Conservation (phyloP, 1,140 invertebrate species). For the Zophobas atratus region DNA sequence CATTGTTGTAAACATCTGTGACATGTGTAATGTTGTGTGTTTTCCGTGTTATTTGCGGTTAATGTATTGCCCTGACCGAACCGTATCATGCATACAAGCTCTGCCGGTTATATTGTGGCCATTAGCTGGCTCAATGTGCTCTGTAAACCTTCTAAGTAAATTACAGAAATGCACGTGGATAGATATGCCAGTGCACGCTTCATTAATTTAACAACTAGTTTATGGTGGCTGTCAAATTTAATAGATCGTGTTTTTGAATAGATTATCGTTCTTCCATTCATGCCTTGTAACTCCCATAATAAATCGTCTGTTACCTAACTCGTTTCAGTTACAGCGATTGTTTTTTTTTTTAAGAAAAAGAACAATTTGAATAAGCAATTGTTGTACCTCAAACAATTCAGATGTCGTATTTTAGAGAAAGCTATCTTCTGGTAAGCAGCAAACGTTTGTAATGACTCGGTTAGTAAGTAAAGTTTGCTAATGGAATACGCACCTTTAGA, state of each 20-base stretch:
- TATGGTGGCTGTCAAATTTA: slow-evolving; percentile 55
- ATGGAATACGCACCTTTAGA: too few species aligned
- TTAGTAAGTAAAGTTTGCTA: too few species aligned
- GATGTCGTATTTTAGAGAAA: neutral
- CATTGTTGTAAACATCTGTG: slow-evolving; percentile 46
- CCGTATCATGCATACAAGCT: slow-evolving; percentile 41
- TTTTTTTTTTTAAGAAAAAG: slow-evolving; percentile 1
- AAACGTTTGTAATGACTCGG: too few species aligned
- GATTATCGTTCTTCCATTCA: slow-evolving; percentile 45
- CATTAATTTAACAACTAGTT: slow-evolving; percentile 55
- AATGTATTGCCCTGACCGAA: slow-evolving; percentile 36
- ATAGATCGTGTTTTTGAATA: slow-evolving; percentile 54
- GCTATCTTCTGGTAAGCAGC: neutral
- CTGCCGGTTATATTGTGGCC: slow-evolving; percentile 7
- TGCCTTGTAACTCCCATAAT: slow-evolving; percentile 29
- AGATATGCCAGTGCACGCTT: slow-evolving; percentile 48
- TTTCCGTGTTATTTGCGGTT: slow-evolving; percentile 47
- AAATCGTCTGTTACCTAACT: slow-evolving; percentile 29
- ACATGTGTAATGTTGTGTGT: slow-evolving; percentile 49
- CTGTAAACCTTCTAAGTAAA: slow-evolving; percentile 50
- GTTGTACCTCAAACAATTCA: neutral
- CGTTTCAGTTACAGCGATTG: slow-evolving; percentile 24
- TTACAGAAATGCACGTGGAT: slow-evolving; percentile 48
- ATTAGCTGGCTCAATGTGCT: slow-evolving; percentile 41
- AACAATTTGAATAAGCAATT: neutral